Base-by-base conservation (phyloP, 2,888 invertebrate genomes). In the Ophion obscuratus region DNA sequence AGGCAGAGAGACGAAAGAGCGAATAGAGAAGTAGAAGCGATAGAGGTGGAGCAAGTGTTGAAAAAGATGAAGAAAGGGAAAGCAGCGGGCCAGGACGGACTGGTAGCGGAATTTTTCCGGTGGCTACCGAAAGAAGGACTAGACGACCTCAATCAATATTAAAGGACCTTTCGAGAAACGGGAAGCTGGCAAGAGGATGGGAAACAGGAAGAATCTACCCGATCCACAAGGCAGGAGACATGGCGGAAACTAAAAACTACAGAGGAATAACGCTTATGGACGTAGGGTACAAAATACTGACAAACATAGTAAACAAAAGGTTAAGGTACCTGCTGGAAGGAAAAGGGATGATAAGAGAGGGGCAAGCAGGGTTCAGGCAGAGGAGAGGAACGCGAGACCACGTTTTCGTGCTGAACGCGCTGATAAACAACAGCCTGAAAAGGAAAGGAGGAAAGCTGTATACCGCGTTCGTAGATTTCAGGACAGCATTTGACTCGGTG, bases 341-440 rank as follows among this genome's bases (percentile, higher is more conserved):
- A 11, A 47, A 83, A 9, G 31, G 75, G 9, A 82, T 86, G 10
- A 36, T 88, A 40, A 68, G 31, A 9, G 86, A 88, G 77, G 73
- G 57, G 47, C 88, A 89, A 61, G 87, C 85, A 24, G 87, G 87
- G 0, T 88, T 88, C 24, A 74, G 87, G n/a, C 47, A 76, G 40
- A 61, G 36, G 20, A 86, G 85, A 75, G 73, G 71, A 6, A 87
- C 87, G 17, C 73, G 80, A 40, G 84, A 87, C 24, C 86, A 80
- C 40, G 73, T 88, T 7, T 87, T 88, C 47, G 78, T 71, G 20
- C 62, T 87, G 10, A 71, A 80, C 40, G 53, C 86, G 1, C 67
- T 86, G 6, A 83, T 87, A 57, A 76, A 64, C 47, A 80, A 84
- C 14, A 81, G 47, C 31, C 4, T 87, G 10, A 83, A 73, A 47